These are phyloP conservation scores for Trimorus sp. DNA, from an alignment of 2,888 invertebrate species.

Conservation along the genomic window DNA sequence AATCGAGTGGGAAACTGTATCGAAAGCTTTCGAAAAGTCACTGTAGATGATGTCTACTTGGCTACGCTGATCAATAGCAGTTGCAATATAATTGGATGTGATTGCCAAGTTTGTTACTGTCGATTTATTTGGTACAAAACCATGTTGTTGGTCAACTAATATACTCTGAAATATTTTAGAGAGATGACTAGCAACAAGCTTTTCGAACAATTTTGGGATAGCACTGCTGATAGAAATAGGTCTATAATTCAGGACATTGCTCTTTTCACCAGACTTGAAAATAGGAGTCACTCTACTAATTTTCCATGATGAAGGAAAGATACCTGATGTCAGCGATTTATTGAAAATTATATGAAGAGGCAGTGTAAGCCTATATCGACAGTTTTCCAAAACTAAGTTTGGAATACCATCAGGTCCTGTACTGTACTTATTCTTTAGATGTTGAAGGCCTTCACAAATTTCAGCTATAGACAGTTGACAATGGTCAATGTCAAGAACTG, in stretches of 20 bases:
- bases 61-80: background rate
- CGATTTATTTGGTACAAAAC: background rate
- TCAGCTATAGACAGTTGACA: background rate
- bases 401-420: slow-evolving; percentile 7
- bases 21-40: slow-evolving; percentile 4
- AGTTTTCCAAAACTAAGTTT: slow-evolving; percentile 2
- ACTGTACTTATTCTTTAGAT: background rate
- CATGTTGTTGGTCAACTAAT: background rate
- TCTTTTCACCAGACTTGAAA: background rate
- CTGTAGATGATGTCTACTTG: slow-evolving; percentile 5
- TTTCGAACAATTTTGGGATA: slow-evolving; percentile 1
- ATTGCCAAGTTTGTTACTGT: background rate
- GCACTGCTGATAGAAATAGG: background rate
- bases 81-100: background rate
- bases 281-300: background rate
- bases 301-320: background rate
- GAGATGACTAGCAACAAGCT: background rate
- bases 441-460: background rate
- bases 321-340: background rate
- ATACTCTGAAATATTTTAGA: background rate
- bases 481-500: background rate
- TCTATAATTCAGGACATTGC: background rate
- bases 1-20: background rate
- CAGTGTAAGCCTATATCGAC: background rate
- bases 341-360: slow-evolving; percentile 6